A percentile compares a stretch with the other conserved stretches of the same genome.
Conservation (phyloP, 2,113 vertebrate genomes). For the Climacteris rufus region DNA sequence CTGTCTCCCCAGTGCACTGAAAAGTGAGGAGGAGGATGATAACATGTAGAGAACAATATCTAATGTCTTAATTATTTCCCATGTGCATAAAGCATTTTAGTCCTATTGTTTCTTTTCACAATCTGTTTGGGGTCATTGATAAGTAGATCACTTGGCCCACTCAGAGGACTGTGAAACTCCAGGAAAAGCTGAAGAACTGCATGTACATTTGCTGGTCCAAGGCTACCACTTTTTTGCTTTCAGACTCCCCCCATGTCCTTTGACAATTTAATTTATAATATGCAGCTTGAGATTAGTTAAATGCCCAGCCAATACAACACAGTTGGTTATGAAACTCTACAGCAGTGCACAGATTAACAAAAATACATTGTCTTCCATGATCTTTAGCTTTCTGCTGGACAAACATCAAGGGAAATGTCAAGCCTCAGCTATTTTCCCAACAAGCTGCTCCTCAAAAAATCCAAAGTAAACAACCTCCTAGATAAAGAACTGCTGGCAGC, state of each 20-base stretch:
- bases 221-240: not conserved
- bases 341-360: not conserved
- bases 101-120: slow-evolving; percentile 1
- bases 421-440: not conserved
- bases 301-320: not conserved
- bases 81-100: not conserved
- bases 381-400: not conserved
- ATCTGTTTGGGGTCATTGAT: not conserved
- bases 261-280: not conserved
- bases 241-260: not conserved
- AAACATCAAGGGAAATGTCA: not conserved
- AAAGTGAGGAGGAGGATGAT: not conserved
- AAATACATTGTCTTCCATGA: not conserved
- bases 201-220: not conserved
- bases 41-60: not conserved
- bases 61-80: slow-evolving; percentile 10
- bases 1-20: not conserved
- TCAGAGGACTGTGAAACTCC: not conserved
- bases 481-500: not conserved
- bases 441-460: not conserved
- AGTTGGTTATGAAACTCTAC: not conserved
- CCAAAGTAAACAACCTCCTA: not conserved
- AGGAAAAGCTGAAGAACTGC: not conserved
- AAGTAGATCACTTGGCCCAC: not conserved
- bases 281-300: not conserved